phyloP scores from a whole-genome alignment of 2,113 vertebrate species.

The Paradisaea rubra region DNA sequence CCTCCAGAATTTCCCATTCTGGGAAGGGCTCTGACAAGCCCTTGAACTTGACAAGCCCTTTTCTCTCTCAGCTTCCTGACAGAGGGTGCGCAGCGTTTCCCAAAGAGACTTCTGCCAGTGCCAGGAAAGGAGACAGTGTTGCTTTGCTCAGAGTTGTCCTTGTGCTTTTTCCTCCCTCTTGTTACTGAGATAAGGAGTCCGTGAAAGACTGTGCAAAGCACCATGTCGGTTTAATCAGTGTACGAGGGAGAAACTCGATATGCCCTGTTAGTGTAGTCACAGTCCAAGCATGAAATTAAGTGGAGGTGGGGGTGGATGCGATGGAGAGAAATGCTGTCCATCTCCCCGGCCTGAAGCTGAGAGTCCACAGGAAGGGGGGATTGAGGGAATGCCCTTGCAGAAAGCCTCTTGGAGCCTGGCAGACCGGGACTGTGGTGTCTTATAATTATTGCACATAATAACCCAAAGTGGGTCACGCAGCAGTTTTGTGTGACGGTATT shows the following conservation, averaged over 20 bases:
- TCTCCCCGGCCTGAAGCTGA: not conserved
- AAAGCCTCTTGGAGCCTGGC: constrained; percentile 46
- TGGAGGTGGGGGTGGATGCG: constrained; percentile 30
- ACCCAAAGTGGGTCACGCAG: constrained; percentile 1
- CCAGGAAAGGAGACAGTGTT: constrained; percentile 5
- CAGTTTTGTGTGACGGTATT: constrained; percentile 2
- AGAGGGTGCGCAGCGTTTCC: not conserved
- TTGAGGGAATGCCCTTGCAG: constrained; percentile 10
- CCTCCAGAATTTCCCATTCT: not conserved
- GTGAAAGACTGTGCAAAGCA: constrained; percentile 72
- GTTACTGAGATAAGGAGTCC: constrained; percentile 62
- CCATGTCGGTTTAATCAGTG: constrained; percentile 63
- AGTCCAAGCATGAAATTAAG: constrained; percentile 52
- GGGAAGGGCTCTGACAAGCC: not conserved
- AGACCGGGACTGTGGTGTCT: not conserved
- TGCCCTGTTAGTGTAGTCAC: constrained; percentile 48
- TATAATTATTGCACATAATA: constrained; percentile 2
- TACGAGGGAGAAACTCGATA: constrained; percentile 64
- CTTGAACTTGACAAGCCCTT: not conserved
- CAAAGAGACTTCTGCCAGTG: not conserved
- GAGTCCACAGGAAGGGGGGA: not conserved
- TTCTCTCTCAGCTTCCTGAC: not conserved
- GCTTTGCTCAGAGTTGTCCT: constrained; percentile 57
- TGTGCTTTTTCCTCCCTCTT: constrained; percentile 53
- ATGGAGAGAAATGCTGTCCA: constrained; percentile 1